Percentiles rank a stretch among this genome's conserved stretches.
phyloP scores from a whole-genome alignment of 2,888 invertebrate genomes.

The Calameuta idolon region DNA sequence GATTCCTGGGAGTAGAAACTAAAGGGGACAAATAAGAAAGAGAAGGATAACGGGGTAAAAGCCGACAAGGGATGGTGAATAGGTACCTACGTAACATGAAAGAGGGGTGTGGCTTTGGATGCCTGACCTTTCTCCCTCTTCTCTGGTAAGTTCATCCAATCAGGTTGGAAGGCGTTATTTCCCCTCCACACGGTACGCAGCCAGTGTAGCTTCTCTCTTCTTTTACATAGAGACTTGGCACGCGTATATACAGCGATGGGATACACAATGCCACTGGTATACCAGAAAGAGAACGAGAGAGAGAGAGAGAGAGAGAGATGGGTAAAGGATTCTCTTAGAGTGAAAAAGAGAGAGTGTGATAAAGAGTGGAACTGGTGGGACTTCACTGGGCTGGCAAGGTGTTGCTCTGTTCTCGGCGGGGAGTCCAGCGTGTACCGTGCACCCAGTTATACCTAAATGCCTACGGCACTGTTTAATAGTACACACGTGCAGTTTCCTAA shows the following conservation, averaged over 20 bases:
- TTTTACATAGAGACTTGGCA: neutral
- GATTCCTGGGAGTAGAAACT: neutral
- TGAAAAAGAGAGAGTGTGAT: constrained; percentile 13
- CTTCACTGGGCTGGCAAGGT: constrained; percentile 34
- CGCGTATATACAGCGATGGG: constrained; percentile 15
- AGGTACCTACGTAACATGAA: too few species aligned
- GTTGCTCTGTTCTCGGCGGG: constrained; percentile 50
- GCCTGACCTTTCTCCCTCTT: neutral
- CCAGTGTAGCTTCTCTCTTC: neutral
- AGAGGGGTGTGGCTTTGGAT: constrained; percentile 1
- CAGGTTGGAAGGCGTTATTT: constrained; percentile 15
- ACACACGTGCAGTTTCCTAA: constrained; percentile 43
- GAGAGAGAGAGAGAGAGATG: constrained; percentile 22
- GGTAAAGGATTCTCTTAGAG: neutral
- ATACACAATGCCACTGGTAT: constrained; percentile 32
- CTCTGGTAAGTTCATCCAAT: neutral
- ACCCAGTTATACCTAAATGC: constrained; percentile 52
- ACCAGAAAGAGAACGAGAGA: constrained; percentile 33
- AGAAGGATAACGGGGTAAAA: neutral
- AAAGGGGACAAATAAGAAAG: constrained; percentile 1
- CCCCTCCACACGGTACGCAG: constrained; percentile 20
- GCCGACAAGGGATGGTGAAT: too few species aligned
- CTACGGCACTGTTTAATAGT: constrained; percentile 45
- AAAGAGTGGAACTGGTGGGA: neutral
- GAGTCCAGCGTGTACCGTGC: constrained; percentile 55